phyloP scores from a whole-genome alignment of 2,888 invertebrate genomes.

The Athrips mouffetella region DNA sequence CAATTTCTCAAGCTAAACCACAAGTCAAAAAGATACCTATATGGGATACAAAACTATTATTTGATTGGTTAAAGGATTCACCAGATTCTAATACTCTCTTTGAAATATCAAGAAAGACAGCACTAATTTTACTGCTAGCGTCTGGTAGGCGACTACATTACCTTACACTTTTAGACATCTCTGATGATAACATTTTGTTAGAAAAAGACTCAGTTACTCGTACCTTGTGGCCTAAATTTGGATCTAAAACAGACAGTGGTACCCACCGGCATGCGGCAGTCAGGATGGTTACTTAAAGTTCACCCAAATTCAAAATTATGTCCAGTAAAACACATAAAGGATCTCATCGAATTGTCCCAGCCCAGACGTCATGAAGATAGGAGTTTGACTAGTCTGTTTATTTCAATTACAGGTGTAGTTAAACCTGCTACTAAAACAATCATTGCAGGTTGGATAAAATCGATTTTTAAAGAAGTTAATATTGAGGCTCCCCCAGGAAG shows the following conservation, averaged over 20 bases:
- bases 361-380: too few relatives aligned
- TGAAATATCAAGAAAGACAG: constrained; percentile 13
- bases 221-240: constrained; percentile 12
- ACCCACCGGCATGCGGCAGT: constrained; percentile 24
- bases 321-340: constrained; percentile 12
- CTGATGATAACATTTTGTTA: not conserved
- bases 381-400: too few relatives aligned
- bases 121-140: constrained; percentile 18
- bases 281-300: constrained; percentile 21
- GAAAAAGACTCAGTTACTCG: not conserved
- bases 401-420: not conserved
- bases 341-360: too few relatives aligned
- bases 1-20: constrained; percentile 2
- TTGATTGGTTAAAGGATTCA: not conserved
- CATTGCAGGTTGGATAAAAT: constrained; percentile 25
- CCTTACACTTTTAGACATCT: not conserved
- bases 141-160: constrained; percentile 16
- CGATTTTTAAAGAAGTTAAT: constrained; percentile 22
- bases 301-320: constrained; percentile 12
- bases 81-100: constrained; percentile 4
- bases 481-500: constrained; percentile 22
- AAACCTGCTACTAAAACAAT: constrained; percentile 19
- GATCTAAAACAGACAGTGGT: constrained; percentile 24
- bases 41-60: constrained; percentile 7
- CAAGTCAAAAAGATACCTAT: not conserved